These are phyloP conservation scores for Papilio dardanus DNA, from an alignment of 1,140 invertebrate genomes.

Conservation along the genomic window DNA sequence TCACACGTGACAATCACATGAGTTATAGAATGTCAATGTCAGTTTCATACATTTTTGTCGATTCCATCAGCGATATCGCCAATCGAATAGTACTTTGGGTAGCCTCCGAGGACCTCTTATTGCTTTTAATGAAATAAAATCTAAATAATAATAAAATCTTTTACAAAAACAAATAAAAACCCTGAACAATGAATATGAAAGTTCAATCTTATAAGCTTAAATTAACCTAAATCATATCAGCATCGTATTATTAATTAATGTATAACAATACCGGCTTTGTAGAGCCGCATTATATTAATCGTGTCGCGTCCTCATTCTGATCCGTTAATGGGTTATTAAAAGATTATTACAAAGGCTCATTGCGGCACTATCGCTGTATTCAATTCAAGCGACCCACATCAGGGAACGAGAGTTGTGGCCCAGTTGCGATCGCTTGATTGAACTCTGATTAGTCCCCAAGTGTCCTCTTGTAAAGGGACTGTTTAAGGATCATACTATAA, in stretches of 20 bases:
- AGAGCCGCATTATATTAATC: slow-evolving; percentile 40
- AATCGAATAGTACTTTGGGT: too few relatives aligned
- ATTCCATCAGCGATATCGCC: too few relatives aligned
- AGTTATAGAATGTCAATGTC: too few relatives aligned
- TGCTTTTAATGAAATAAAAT: too few relatives aligned
- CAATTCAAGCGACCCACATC: slow-evolving; percentile 44
- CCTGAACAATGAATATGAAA: neutral
- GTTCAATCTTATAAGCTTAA: neutral
- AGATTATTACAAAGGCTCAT: slow-evolving; percentile 33
- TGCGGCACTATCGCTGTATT: slow-evolving; percentile 35
- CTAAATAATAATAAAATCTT: neutral
- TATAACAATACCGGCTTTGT: slow-evolving; percentile 30
- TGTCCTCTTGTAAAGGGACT: neutral
- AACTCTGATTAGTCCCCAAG: slow-evolving; percentile 42
- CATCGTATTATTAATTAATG: slow-evolving; percentile 2
- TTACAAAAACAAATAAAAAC: neutral
- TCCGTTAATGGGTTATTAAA: slow-evolving; percentile 37
- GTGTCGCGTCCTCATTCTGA: slow-evolving; percentile 32
- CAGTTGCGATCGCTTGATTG: slow-evolving; percentile 53
- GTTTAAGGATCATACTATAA: neutral
- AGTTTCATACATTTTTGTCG: too few relatives aligned
- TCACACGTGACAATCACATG: too few relatives aligned
- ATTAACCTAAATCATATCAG: neutral
- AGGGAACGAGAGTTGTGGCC: slow-evolving; percentile 47
- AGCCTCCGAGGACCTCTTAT: too few relatives aligned